Conservation (phyloP, 2,797 vertebrate species). For the Eutrigla gurnardus region DNA sequence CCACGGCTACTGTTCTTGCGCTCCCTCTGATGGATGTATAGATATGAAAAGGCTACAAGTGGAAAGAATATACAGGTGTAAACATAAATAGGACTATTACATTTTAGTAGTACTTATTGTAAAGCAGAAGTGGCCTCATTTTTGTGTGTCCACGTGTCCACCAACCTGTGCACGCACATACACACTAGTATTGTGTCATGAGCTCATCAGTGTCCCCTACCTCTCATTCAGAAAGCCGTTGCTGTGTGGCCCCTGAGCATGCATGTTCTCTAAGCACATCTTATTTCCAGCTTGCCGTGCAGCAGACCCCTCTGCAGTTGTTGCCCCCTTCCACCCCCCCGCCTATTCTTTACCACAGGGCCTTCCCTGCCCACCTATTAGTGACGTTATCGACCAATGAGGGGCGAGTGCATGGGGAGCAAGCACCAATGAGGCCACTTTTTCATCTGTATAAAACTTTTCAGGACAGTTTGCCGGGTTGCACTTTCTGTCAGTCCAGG, state of each 20-base stretch:
- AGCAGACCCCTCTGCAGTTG: conserved; percentile 79
- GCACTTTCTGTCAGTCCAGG: conserved; percentile 86
- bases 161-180: conserved; percentile 9
- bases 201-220: conserved; percentile 53
- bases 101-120: neutral
- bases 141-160: conserved; percentile 11
- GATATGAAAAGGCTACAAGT: neutral
- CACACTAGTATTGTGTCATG: conserved; percentile 7
- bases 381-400: conserved; percentile 79
- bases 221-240: conserved; percentile 69
- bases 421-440: conserved; percentile 77
- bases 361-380: conserved; percentile 77
- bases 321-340: conserved; percentile 66
- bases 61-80: neutral
- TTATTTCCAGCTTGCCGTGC: conserved; percentile 81
- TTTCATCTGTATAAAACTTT: conserved; percentile 87
- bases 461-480: conserved; percentile 80
- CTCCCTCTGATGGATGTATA: neutral
- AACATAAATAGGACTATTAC: neutral
- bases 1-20: neutral
- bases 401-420: conserved; percentile 56
- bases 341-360: conserved; percentile 71
- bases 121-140: neutral
- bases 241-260: conserved; percentile 55
- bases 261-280: conserved; percentile 76